Conservation (phyloP, 2,888 invertebrate species). For the Tupiocoris notatus region DNA sequence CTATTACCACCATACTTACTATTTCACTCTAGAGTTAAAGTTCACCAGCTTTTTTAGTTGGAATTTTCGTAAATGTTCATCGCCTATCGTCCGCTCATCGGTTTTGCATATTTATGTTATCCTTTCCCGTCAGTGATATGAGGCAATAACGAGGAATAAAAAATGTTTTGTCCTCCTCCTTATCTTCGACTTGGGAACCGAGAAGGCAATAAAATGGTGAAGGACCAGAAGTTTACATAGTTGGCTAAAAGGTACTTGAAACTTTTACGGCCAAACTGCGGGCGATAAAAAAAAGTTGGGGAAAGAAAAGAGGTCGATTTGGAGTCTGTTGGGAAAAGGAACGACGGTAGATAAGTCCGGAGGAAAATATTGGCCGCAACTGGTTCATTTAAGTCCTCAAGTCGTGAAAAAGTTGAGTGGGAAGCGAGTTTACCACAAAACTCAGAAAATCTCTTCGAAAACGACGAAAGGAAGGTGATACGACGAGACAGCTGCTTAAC, state of each 20-base stretch:
- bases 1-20: too few species aligned
- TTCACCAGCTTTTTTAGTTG: too few species aligned
- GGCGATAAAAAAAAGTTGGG: constrained; percentile 35
- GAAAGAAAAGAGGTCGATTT: constrained; percentile 14
- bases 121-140: too few species aligned
- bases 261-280: constrained; percentile 22
- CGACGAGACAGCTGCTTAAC: constrained; percentile 24
- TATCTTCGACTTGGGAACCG: constrained; percentile 17
- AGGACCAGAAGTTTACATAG: constrained; percentile 36
- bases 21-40: too few species aligned
- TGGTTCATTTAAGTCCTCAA: constrained; percentile 16
- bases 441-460: constrained; percentile 12
- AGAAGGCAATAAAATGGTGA: constrained; percentile 26
- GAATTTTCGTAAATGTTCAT: too few species aligned
- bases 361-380: constrained; percentile 31
- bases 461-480: constrained; percentile 11
- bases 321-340: not conserved
- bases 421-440: not conserved
- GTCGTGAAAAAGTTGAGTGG: constrained; percentile 21
- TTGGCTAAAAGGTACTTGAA: constrained; percentile 40
- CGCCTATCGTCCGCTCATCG: too few species aligned
- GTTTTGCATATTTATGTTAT: too few species aligned
- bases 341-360: constrained; percentile 6
- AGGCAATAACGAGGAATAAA: too few species aligned
- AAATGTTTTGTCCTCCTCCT: not conserved